A percentile compares a stretch with the other conserved stretches of the same genome.
Conservation (phyloP, 2,888 invertebrate genomes). For the Halictus ligatus region DNA sequence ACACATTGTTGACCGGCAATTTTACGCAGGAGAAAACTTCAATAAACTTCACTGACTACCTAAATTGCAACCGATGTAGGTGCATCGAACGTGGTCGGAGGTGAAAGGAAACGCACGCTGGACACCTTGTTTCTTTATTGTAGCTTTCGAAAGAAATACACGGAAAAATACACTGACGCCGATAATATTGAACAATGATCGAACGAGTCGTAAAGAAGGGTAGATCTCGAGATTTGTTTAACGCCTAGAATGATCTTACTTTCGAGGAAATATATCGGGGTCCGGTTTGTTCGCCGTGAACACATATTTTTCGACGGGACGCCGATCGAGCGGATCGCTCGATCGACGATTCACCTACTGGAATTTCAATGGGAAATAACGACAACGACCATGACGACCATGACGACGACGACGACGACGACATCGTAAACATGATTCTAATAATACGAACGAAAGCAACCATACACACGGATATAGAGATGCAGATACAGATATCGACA, state of each 20-base stretch:
- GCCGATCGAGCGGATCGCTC: conserved; percentile 45
- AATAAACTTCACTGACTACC: no score
- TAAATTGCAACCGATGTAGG: background rate
- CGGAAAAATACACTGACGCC: conserved; percentile 71
- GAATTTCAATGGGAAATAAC: conserved; percentile 11
- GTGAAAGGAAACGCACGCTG: background rate
- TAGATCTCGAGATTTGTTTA: conserved; percentile 24
- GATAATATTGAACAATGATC: conserved; percentile 54
- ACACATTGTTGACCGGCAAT: no score
- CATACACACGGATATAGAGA: background rate
- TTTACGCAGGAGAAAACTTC: no score
- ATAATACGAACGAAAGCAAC: background rate
- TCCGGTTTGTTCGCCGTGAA: conserved; percentile 49
- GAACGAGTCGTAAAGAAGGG: conserved; percentile 29
- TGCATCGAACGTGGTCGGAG: background rate
- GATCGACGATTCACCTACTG: conserved; percentile 35
- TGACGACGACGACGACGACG: background rate
- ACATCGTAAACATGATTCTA: background rate
- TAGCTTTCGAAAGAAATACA: conserved; percentile 71
- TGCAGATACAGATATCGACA: background rate
- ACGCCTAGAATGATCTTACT: conserved; percentile 24
- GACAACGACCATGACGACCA: conserved; percentile 43
- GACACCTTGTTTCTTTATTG: conserved; percentile 62
- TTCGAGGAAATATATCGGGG: background rate
- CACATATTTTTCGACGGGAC: conserved; percentile 57